A percentile compares a stretch with the other conserved stretches of the same genome.
Evolutionary conservation across 2,113 vertebrate species (phyloP).

Genomic region (Campylorhamphus procurvoides): DNA sequence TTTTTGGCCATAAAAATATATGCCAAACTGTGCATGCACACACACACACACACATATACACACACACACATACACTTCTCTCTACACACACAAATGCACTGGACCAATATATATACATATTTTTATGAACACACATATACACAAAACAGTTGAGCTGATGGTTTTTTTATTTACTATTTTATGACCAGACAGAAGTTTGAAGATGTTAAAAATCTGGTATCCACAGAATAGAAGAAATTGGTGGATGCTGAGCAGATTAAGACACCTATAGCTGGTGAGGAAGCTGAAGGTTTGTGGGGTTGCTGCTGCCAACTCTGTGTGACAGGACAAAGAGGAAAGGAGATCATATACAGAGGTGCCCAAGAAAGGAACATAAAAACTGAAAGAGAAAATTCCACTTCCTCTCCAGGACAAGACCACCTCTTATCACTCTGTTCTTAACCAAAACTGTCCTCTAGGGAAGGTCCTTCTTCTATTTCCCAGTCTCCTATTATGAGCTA

Average conservation of each 20-base stretch:
- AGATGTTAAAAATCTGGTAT: background rate
- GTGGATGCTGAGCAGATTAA: background rate
- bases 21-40: accelerated
- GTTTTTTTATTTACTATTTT: background rate
- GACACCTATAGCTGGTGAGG: background rate
- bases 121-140: background rate
- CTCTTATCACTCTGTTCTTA: background rate
- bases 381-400: background rate
- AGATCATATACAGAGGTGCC: background rate
- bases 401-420: background rate
- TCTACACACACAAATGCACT: background rate
- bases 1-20: background rate
- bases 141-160: background rate
- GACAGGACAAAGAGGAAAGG: background rate
- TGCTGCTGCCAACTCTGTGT: background rate
- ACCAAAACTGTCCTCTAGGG: background rate
- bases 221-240: background rate
- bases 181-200: background rate
- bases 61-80: background rate
- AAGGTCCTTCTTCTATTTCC: background rate
- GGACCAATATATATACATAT: background rate
- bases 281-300: background rate
- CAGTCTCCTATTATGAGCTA: background rate
- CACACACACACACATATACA: too few species aligned
- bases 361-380: background rate